phyloP scores from a whole-genome alignment of 2,888 invertebrate species.

The Meiosimyza decipiens region DNA sequence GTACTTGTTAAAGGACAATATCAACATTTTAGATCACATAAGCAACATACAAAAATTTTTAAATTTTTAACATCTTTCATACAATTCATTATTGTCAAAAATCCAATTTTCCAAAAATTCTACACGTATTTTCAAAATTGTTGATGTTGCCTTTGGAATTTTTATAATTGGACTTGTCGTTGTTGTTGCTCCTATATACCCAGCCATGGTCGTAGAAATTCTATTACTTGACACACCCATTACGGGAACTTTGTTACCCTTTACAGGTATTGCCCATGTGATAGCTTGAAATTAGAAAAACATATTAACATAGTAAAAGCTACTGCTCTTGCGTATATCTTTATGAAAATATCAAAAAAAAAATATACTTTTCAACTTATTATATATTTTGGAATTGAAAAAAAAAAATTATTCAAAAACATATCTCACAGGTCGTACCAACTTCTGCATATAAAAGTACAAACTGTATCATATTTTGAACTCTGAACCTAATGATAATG shows the following conservation, averaged over 20 bases:
- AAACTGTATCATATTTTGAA: no score
- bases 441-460: no score
- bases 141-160: neutral
- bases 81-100: slow-evolving; percentile 1
- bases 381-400: no score
- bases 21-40: no score
- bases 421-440: no score
- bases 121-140: slow-evolving; percentile 68
- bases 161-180: neutral
- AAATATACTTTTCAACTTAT: no score
- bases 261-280: neutral
- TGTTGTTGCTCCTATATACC: neutral
- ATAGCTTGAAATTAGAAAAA: no score
- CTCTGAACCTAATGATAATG: no score
- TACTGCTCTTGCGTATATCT: no score
- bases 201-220: neutral
- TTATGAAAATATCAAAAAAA: no score
- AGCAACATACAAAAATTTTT: neutral
- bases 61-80: slow-evolving; percentile 18
- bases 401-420: no score
- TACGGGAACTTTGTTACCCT: slow-evolving; percentile 22
- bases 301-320: no score
- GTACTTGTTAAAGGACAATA: neutral
- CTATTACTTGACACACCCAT: slow-evolving; percentile 27
- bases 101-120: slow-evolving; percentile 72